Base-by-base conservation (phyloP, 2,888 invertebrate genomes). In the Heteropelma amictum region DNA sequence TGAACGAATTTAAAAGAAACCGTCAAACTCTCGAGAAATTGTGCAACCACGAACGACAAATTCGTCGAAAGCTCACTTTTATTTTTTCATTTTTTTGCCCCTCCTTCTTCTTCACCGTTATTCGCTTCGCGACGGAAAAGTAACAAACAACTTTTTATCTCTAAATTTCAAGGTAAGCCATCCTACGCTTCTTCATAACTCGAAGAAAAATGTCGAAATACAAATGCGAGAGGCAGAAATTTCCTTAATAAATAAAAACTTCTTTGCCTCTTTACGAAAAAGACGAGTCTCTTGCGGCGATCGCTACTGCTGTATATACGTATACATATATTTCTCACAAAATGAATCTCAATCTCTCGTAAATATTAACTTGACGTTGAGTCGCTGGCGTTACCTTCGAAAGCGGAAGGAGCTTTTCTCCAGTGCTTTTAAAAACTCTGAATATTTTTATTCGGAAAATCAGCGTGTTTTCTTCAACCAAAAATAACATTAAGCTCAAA, bases 61-160 rank as follows among this genome's bases (percentile, higher is more conserved):
- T 73, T 73, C 65, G 61, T 61, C 65, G 64, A 60, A 61, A 78
- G 76, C 73, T 76, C 54, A 63, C 67, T 23, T 38, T n/a, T 21
- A n/a, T 23, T 23, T 2, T 49, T 38, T 12, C 23, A 28, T 56
- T 28, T 40, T 67, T 79, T 77, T 78, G 74, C 28, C 70, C 6
- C 19, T 6, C 19, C 7, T 3, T 30, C n/a, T 42, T 35, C 26
- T 47, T 33, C n/a, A n/a, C n/a, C 8, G 30, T 35, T 17, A 28
- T 35, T 72, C 19, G 8, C 51, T 5, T 35, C 56, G 26, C 23
- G 7, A 17, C 26, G 35, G 47, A 35, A 28, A 67, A 56, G 56
- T 54, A 64, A 71, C 71, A 71, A 71, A 64, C 71, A 71, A 71
- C 56, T 58, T 71, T 64, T 71, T 71, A 49, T 56, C 54, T 58